A percentile compares a stretch with the other conserved stretches of the same genome.
phyloP scores from a whole-genome alignment of 2,113 vertebrate genomes.

The Phylloscopus whistleri region DNA sequence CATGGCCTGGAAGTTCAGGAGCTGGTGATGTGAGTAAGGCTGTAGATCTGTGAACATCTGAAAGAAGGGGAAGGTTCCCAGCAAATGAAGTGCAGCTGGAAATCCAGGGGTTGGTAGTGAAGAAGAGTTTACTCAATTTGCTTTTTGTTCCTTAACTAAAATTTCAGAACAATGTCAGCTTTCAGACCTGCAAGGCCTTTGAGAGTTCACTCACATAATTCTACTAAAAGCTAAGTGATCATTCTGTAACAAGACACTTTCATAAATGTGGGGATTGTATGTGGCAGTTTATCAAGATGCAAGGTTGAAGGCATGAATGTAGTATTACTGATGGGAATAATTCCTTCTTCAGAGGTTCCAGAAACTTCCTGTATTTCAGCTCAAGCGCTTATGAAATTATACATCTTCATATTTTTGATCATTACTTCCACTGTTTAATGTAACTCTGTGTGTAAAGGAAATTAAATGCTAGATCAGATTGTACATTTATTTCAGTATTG shows the following conservation, averaged over 20 bases:
- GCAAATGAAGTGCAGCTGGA: background rate
- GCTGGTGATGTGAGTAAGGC: background rate
- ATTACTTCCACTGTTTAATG: background rate
- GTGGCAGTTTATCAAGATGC: background rate
- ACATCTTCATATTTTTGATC: background rate
- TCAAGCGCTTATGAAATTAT: background rate
- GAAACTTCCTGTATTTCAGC: background rate
- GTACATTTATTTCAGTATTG: background rate
- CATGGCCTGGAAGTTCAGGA: background rate
- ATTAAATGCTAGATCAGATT: background rate
- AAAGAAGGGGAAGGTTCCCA: background rate
- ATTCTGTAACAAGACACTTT: background rate
- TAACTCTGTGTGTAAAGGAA: background rate
- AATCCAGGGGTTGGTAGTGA: background rate
- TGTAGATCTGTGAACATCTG: background rate
- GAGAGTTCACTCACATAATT: background rate
- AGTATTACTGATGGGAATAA: background rate
- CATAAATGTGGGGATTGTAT: background rate
- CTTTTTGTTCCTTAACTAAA: background rate
- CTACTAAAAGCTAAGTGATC: background rate
- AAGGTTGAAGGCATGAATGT: background rate
- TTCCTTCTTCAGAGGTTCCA: background rate
- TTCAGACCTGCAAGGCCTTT: background rate
- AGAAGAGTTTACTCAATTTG: background rate
- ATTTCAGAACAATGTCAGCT: background rate